Percentiles rank a stretch among this genome's conserved stretches.
phyloP scores from a whole-genome alignment of 2,797 vertebrate genomes.

The Alcedo quadribrachys region DNA sequence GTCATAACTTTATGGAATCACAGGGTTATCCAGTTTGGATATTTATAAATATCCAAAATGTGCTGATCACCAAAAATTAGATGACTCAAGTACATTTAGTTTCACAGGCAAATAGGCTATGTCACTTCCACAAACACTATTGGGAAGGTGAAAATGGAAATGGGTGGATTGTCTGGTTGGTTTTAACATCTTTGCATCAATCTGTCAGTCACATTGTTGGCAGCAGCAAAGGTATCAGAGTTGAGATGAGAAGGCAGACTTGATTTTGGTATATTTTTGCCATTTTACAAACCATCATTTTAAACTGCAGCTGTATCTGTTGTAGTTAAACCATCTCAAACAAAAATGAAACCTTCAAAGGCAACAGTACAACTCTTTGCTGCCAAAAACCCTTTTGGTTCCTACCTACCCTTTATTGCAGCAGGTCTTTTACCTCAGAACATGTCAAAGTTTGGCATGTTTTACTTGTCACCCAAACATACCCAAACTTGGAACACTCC shows the following conservation, averaged over 20 bases:
- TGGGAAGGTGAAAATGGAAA: neutral
- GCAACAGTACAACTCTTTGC: neutral
- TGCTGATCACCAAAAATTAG: neutral
- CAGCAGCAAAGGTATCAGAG: neutral
- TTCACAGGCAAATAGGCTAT: neutral
- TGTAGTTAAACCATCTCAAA: accelerated
- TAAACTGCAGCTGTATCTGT: neutral
- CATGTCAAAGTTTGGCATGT: neutral
- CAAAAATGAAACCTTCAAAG: neutral
- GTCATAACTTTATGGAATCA: neutral
- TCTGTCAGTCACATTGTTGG: neutral
- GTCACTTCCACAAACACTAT: neutral
- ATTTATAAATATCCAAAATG: neutral
- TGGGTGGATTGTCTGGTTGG: neutral
- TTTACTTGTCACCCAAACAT: neutral
- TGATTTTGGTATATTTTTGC: neutral
- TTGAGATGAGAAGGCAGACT: neutral
- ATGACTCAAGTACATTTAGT: neutral
- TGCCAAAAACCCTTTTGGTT: neutral
- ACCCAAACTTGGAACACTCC: neutral
- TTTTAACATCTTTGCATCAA: neutral
- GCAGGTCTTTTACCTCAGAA: neutral
- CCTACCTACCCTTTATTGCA: neutral
- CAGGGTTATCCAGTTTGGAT: neutral
- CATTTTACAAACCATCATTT: neutral